Base-by-base conservation (phyloP, 2,888 invertebrate species). In the Gasteruption jaculator region DNA sequence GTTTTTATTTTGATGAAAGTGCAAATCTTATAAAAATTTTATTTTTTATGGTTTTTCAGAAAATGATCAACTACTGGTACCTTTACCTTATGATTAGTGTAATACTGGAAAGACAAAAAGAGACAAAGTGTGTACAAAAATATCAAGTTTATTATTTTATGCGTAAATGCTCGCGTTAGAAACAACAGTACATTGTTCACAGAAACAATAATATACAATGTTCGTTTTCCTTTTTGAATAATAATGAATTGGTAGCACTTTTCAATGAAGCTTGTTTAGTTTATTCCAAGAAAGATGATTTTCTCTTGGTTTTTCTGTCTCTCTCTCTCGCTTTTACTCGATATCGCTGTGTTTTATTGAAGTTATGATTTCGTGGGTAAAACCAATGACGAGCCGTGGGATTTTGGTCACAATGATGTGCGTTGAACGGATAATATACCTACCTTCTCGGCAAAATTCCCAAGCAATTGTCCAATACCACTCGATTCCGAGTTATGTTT, bases 371-470 rank as follows among this genome's bases (percentile, higher is more conserved):
- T 33, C 26, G 27, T 20, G 30, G 37, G 36, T 33, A 50, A 50
- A 48, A 46, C 44, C 44, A 44, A 46, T 42, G 41, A 20, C 40
- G 32, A 29, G 43, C 37, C 45, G 49, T 44, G 44, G 46, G 43
- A 38, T 48, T 48, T 50, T 53, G 56, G 67, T 68, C 68, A 70
- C 64, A 67, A 68, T 21, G 68, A 61, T 49, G 68, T 69, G 44
- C 68, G 64, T 48, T 68, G 68, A 41, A 61, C 61, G 5, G 71
- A 68, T 38, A 68, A 57, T 40, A 77, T 73, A 21, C 78, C 79
- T 42, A 80, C 76, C 71, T 76, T 79, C 53, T 78, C 79, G 10
- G 77, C 78, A 52, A 79, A 73, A 48, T 76, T 78, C 38, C 76
- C 77, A 25, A 79, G 59, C 15, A 80, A 55, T 41, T 74, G 72